Base-by-base conservation (phyloP, 2,888 invertebrate species). In the Synergus gifuensis region DNA sequence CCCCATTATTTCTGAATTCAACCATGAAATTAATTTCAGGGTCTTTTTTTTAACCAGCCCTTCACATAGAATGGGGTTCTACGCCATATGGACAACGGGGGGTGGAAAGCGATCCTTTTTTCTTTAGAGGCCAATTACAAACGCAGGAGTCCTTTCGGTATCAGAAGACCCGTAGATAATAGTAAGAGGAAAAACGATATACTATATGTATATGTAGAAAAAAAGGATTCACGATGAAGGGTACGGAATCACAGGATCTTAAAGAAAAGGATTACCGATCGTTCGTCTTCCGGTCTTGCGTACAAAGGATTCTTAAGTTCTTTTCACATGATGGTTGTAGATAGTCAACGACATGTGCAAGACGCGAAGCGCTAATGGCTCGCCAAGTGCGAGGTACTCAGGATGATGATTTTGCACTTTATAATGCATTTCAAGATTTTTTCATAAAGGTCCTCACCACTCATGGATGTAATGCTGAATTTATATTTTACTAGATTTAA, bases 361-460 rank as follows among this genome's bases (percentile, higher is more conserved):
- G 36, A 49, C 69, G 69, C 49, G 49, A 36, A 36, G 69, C 46
- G 49, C 69, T 73, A 73, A 73, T 73, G 28, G 36, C 69, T 73
- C 49, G 46, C 28, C 46, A 16, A 73, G 36, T 73, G 36, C 67
- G 67, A 67, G 14, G 69, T n/a, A 73, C 49, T 73, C 69, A 22
- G 14, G 28, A 46, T 18, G 49, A 73, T 73, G 69, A 73, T 73
- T 73, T 22, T 54, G 49, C 54, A 49, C 69, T 73, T 73, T 69
- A 28, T 54, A 49, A 54, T 28, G 69, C 69, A 73, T 36, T 73
- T 54, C 49, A 42, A 40, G 11, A 44, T 44, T 66, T 60, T 22
- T 12, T 22, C 9, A 8, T 18, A 9, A 9, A 60, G 22, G 9
- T 58, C 58, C 11, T 60, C 3, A 11, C 22, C 2, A 12, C 46